Conservation (phyloP, 2,888 invertebrate species). For the Stenodema calcarata region DNA sequence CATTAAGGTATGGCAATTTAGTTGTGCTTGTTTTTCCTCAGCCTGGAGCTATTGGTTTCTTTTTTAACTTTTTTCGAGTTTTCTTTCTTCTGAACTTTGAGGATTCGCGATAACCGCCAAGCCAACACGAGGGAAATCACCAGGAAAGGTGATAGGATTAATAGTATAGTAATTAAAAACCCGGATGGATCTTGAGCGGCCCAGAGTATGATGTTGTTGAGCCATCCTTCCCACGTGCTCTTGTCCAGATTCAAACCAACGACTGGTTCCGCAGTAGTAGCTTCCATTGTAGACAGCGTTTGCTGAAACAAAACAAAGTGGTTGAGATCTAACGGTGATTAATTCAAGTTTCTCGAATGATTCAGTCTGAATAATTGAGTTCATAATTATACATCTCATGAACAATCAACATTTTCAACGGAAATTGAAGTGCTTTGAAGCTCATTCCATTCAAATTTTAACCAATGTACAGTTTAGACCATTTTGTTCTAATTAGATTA, state of each 20-base stretch:
- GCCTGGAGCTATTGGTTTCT: constrained; percentile 57
- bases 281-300: background rate
- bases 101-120: constrained; percentile 65
- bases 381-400: too few relatives aligned
- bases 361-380: too few relatives aligned
- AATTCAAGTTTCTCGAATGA: too few relatives aligned
- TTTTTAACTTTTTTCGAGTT: constrained; percentile 60
- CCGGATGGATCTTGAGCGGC: constrained; percentile 61
- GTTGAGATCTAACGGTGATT: too few relatives aligned
- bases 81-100: constrained; percentile 65
- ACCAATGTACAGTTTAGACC: too few relatives aligned
- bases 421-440: too few relatives aligned
- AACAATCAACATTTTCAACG: too few relatives aligned
- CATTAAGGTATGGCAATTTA: background rate
- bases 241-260: constrained; percentile 52
- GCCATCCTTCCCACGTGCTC: constrained; percentile 58
- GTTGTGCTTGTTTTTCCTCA: constrained; percentile 52
- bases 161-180: constrained; percentile 64
- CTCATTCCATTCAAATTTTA: too few relatives aligned
- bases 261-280: background rate
- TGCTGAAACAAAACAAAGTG: background rate
- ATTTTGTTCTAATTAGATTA: too few relatives aligned
- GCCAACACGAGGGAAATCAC: constrained; percentile 64
- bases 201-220: constrained; percentile 59
- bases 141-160: constrained; percentile 65